Evolutionary conservation across 2,797 vertebrate species (phyloP).

Genomic region (Sarcoramphus papa): DNA sequence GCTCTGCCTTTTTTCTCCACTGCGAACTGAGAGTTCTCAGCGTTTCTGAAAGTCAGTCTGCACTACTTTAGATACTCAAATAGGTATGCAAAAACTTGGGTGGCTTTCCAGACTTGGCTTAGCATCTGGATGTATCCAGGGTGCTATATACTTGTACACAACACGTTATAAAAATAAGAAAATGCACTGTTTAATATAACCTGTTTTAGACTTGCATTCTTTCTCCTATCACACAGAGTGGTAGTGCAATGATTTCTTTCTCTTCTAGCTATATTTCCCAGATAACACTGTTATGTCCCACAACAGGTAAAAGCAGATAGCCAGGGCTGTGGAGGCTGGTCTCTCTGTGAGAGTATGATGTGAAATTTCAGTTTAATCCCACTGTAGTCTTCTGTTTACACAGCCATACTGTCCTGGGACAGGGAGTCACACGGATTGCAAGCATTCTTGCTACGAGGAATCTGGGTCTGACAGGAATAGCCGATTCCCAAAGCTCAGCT

Average conservation of each 20-base stretch:
- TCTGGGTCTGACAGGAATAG: conserved; percentile 30
- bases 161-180: not conserved
- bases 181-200: not conserved
- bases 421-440: not conserved
- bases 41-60: not conserved
- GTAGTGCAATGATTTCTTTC: not conserved
- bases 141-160: not conserved
- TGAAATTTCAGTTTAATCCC: not conserved
- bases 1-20: not conserved
- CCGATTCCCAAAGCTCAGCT: conserved; percentile 39
- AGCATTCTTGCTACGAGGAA: conserved; percentile 57
- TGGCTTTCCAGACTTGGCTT: not conserved
- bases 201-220: not conserved
- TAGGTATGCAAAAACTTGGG: not conserved
- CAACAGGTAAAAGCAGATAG: not conserved
- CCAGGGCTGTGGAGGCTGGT: not conserved
- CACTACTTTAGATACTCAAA: not conserved
- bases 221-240: not conserved
- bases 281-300: not conserved
- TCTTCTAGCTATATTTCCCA: not conserved
- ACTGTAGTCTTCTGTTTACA: conserved; percentile 21
- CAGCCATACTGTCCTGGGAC: conserved; percentile 43
- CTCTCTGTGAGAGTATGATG: not conserved
- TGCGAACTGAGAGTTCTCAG: not conserved
- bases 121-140: not conserved